Percentiles rank a stretch among this genome's conserved stretches.
Evolutionary conservation across 2,113 vertebrate genomes (phyloP).

Genomic region (Athene cunicularia): DNA sequence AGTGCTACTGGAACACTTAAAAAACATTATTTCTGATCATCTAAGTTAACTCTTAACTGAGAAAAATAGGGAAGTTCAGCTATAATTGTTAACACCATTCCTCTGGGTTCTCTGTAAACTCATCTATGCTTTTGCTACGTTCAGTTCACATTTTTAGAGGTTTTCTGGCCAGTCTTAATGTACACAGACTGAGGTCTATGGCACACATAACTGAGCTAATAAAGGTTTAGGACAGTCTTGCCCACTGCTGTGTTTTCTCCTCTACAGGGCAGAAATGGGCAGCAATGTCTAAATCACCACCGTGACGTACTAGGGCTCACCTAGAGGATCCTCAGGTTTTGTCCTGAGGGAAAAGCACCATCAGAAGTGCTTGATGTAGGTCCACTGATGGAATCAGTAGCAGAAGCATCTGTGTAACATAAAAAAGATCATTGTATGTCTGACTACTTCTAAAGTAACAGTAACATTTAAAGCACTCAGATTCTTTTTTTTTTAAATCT

Average conservation of each 20-base stretch:
- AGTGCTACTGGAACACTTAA: accelerated
- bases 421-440: neutral
- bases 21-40: neutral
- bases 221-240: neutral
- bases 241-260: neutral
- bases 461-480: neutral
- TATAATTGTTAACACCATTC: neutral
- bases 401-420: neutral
- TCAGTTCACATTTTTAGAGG: neutral
- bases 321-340: neutral
- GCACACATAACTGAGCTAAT: neutral
- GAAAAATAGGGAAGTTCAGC: neutral
- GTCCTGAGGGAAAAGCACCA: neutral
- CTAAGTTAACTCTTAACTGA: neutral
- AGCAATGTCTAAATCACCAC: neutral
- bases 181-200: neutral
- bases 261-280: neutral
- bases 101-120: neutral
- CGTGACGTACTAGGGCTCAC: neutral
- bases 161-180: neutral
- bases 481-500: neutral
- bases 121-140: neutral
- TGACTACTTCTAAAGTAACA: neutral
- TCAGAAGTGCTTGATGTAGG: neutral
- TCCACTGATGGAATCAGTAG: neutral